Conservation (phyloP, 2,797 vertebrate genomes). For the Luscinia luscinia region DNA sequence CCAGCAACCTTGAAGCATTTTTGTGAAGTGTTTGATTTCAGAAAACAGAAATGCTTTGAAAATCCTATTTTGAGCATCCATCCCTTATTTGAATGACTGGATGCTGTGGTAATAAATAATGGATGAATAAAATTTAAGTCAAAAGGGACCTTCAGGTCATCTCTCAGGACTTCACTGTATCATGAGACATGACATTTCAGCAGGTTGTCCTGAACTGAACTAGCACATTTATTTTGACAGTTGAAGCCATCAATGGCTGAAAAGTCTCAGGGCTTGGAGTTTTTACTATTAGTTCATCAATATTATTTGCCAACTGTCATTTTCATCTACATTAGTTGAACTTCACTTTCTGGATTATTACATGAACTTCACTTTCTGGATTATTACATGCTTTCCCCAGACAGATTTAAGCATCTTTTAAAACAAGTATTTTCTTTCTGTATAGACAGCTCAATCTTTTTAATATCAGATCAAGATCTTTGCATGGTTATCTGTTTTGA, state of each 20-base stretch:
- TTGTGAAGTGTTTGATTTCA: not conserved
- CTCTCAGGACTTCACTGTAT: not conserved
- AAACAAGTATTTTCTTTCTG: not conserved
- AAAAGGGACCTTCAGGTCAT: not conserved
- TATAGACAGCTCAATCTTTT: not conserved
- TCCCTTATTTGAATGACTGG: not conserved
- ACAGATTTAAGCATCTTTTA: not conserved
- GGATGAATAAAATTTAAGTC: conserved; percentile 9
- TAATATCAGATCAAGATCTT: not conserved
- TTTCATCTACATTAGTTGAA: not conserved
- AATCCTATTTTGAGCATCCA: not conserved
- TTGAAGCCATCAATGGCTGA: not conserved
- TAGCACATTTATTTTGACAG: not conserved
- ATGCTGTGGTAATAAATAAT: conserved; percentile 26
- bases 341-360: not conserved
- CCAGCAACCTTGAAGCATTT: not conserved
- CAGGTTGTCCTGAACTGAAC: conserved; percentile 1
- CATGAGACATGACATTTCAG: conserved; percentile 1
- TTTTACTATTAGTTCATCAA: not conserved
- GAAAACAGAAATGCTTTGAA: not conserved
- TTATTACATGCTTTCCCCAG: not conserved
- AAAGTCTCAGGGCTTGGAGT: not conserved
- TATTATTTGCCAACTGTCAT: not conserved
- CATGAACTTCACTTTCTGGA: not conserved
- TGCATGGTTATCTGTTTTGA: not conserved